Evolutionary conservation across 2,797 vertebrate genomes (phyloP), one percentile per base, ranked within the genome.

Genomic region (Malacoraja senta): DNA sequence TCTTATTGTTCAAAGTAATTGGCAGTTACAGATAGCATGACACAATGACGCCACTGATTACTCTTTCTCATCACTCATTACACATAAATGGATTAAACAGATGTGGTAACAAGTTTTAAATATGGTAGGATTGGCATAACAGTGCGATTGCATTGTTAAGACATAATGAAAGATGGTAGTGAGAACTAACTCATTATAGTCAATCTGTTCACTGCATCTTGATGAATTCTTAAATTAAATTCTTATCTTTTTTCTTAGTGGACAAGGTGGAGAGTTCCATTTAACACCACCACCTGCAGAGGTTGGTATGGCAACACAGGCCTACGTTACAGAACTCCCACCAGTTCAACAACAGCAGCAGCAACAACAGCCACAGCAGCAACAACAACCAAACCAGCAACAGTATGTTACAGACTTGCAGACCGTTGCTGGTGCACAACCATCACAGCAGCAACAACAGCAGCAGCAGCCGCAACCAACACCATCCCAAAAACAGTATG

Each of bases 271-370:
- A 92, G 90, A 92, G 90, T 76, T 71, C 71, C 68, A 92, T 92
- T 74, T 92, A 92, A 92, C 71, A 29, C 94, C 53, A 92, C 90
- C 90, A 74, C 90, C 90, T 76, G 71, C 90, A 92, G 90, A 74
- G 90, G 81, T 91, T 96, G 96, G 95, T 95, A 99, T 98, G 98
- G 98, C 98, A 96, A 98, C 98, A 94, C 97, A 97, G 94, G 97
- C 97, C 93, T 98, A 97, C 93, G 97, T 97, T 8, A 96, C 98
- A 15, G 97, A 98, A 96, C 97, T 98, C 94, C 97, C 97, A 96
- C 96, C 97, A 96, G 95, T 95, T 93, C 95, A 97, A 84, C 96
- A 96, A 94, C 97, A 97, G 94, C 94, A 97, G 81, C 97, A 97
- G 95, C 96, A 96, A 58, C 94, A 95, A 95, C 94, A 96, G 93